Conservation (phyloP, 1,140 invertebrate species). For the Patella vulgata region DNA sequence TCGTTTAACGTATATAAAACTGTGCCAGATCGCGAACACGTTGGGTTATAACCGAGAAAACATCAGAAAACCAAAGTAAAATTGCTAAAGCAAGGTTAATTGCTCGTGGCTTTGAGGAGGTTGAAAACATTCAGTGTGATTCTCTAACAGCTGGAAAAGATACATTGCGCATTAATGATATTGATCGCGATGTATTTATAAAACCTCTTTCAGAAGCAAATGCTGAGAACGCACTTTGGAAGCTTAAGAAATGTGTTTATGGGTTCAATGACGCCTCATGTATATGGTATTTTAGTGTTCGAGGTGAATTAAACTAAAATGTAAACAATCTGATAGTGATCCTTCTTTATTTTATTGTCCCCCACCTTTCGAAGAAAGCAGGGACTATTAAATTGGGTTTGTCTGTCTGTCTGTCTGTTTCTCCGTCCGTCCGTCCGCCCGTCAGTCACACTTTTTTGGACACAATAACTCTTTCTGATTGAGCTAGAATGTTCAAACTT, state of each 20-base stretch:
- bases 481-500: too few relatives aligned
- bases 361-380: too few relatives aligned
- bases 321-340: background rate
- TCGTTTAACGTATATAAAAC: constrained; percentile 2
- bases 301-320: background rate
- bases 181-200: background rate
- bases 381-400: too few relatives aligned
- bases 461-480: too few relatives aligned
- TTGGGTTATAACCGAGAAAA: constrained; percentile 4
- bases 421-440: too few relatives aligned
- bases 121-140: background rate
- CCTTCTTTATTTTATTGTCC: background rate
- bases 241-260: constrained; percentile 9
- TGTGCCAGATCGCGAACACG: constrained; percentile 1
- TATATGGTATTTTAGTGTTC: constrained; percentile 4
- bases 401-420: too few relatives aligned
- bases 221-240: background rate
- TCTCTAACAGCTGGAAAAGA: background rate
- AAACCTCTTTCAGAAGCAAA: background rate
- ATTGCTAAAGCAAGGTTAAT: constrained; percentile 2
- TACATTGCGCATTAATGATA: background rate
- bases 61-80: background rate
- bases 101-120: constrained; percentile 1
- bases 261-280: background rate
- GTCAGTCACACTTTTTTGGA: too few relatives aligned